Conservation (phyloP, 1,140 invertebrate genomes). For the Odontomachus brunneus region DNA sequence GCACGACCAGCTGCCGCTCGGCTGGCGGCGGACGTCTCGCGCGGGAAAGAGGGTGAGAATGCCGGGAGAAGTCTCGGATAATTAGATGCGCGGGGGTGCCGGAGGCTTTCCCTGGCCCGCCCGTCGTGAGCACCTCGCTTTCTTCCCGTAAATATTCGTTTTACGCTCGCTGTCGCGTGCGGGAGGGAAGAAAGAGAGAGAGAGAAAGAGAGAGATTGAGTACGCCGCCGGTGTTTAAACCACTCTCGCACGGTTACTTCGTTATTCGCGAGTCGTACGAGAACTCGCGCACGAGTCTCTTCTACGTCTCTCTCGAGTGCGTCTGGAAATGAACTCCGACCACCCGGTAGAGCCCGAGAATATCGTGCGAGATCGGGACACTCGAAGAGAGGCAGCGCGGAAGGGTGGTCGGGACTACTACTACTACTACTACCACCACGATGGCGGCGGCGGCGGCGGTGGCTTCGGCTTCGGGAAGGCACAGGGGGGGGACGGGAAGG, state of each 20-base stretch:
- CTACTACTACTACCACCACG: too few species aligned
- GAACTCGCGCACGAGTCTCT: background rate
- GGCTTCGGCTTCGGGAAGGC: conserved; percentile 3
- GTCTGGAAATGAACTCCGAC: conserved; percentile 47
- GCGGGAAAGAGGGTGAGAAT: conserved; percentile 41
- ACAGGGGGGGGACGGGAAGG: conserved; percentile 52
- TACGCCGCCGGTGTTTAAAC: conserved; percentile 26
- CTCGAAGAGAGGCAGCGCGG: conserved; percentile 61
- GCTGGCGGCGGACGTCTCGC: conserved; percentile 21
- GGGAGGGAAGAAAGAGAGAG: background rate
- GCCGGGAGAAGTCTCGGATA: conserved; percentile 70
- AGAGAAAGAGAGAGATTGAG: too few species aligned
- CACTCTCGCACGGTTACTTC: conserved; percentile 43
- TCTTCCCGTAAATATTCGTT: conserved; percentile 30
- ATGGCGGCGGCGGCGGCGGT: too few species aligned
- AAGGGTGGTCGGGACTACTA: background rate
- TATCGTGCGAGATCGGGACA: conserved; percentile 52
- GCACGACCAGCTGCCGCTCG: background rate
- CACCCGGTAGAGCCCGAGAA: conserved; percentile 66
- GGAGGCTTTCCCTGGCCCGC: conserved; percentile 59
- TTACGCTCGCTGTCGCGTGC: background rate
- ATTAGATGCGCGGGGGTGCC: conserved; percentile 76
- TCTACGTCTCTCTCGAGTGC: background rate
- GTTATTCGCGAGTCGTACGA: conserved; percentile 1
- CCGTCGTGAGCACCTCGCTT: conserved; percentile 30